Percentiles rank a stretch among this genome's conserved stretches.
These are phyloP conservation scores for Pissodes strobi DNA, from an alignment of 1,140 invertebrate genomes.

Conservation along the genomic window DNA sequence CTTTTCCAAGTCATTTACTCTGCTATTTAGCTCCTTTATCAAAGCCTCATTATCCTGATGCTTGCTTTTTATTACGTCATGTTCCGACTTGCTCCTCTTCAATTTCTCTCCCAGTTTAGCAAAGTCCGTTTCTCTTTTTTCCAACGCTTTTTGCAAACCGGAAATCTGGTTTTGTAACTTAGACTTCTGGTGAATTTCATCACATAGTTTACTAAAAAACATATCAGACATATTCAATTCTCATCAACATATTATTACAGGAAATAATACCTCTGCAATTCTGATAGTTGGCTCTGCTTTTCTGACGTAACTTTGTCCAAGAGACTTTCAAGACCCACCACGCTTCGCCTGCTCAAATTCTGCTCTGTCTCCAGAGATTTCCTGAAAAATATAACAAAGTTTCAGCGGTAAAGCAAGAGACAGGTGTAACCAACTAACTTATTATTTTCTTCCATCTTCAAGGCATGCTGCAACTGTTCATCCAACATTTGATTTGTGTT, in stretches of 20 bases:
- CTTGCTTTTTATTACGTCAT: constrained; percentile 19
- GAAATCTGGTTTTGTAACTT: constrained; percentile 37
- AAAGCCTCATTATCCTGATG: constrained; percentile 30
- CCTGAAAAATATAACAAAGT: no score
- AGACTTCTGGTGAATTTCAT: constrained; percentile 41
- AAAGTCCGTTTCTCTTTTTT: constrained; percentile 30
- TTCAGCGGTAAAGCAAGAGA: no score
- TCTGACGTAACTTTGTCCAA: constrained; percentile 60
- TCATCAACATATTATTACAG: not conserved
- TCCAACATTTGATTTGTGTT: constrained; percentile 63
- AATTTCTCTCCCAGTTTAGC: constrained; percentile 25
- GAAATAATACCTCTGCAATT: constrained; percentile 49
- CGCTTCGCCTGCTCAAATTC: constrained; percentile 65
- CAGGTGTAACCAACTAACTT: constrained; percentile 30
- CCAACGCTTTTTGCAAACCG: constrained; percentile 3
- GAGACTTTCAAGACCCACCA: constrained; percentile 63
- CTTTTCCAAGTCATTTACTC: constrained; percentile 30
- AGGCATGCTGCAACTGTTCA: constrained; percentile 46
- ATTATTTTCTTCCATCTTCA: constrained; percentile 48
- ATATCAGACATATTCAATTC: not conserved
- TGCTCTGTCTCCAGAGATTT: constrained; percentile 67
- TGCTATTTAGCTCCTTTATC: constrained; percentile 29
- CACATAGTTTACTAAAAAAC: constrained; percentile 42
- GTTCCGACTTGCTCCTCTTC: constrained; percentile 32
- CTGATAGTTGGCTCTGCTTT: constrained; percentile 57